Percentiles rank a stretch among this genome's conserved stretches.
phyloP scores from a whole-genome alignment of 2,797 vertebrate species.

The Oryzias sinensis region DNA sequence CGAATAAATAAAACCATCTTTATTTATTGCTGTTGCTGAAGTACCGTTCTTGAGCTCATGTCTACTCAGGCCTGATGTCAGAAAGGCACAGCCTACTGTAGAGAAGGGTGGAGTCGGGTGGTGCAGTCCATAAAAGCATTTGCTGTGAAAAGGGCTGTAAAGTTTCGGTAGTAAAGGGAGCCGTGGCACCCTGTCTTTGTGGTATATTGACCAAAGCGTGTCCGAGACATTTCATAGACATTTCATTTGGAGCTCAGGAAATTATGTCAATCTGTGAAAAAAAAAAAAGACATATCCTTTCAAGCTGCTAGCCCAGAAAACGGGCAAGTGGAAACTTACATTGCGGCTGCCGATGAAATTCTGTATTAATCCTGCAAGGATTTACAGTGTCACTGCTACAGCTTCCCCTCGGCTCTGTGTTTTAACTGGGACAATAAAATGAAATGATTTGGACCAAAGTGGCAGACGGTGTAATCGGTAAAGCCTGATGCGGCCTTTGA shows the following conservation, averaged over 20 bases:
- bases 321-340: constrained; percentile 9
- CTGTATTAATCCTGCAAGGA: constrained; percentile 66
- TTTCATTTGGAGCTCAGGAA: neutral
- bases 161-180: neutral
- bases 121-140: neutral
- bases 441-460: constrained; percentile 37
- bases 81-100: neutral
- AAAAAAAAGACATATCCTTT: neutral
- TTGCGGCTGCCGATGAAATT: constrained; percentile 47
- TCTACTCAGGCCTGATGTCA: neutral
- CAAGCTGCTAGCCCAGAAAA: neutral
- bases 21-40: too few species aligned
- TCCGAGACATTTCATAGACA: neutral
- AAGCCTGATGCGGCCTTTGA: constrained; percentile 54
- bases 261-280: neutral
- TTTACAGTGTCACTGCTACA: constrained; percentile 56
- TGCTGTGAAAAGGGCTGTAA: neutral
- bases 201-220: constrained; percentile 4
- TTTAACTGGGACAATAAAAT: constrained; percentile 41
- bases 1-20: too few species aligned
- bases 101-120: neutral
- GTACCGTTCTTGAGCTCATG: neutral
- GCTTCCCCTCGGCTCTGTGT: constrained; percentile 15
- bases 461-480: constrained; percentile 58
- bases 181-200: neutral